Conservation (phyloP, 2,113 vertebrate genomes). For the Cyprinodon tularosa region DNA sequence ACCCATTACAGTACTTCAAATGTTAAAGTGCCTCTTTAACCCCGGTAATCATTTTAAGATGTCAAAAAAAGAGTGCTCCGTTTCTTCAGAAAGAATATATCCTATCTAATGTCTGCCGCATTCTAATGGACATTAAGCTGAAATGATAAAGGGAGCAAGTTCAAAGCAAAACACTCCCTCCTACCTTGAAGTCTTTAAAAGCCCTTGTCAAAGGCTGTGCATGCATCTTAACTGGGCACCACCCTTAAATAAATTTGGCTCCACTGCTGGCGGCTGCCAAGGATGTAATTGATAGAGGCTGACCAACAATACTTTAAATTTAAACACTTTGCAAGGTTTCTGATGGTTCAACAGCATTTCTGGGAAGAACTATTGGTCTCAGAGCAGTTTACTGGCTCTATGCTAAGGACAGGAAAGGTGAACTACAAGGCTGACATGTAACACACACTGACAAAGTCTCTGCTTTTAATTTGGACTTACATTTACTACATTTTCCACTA, state of each 20-base stretch:
- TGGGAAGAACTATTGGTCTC: constrained; percentile 59
- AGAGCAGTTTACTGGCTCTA: constrained; percentile 58
- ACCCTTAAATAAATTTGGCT: constrained; percentile 73
- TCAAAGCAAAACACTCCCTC: constrained; percentile 60
- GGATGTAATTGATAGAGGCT: constrained; percentile 72
- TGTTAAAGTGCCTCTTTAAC: constrained; percentile 61
- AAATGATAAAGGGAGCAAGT: constrained; percentile 60
- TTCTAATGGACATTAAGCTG: constrained; percentile 66
- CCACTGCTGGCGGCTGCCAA: constrained; percentile 58
- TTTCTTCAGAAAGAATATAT: constrained; percentile 54
- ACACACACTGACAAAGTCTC: constrained; percentile 66
- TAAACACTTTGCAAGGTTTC: constrained; percentile 71
- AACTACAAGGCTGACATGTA: constrained; percentile 53
- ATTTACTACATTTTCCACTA: constrained; percentile 66
- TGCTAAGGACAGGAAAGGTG: constrained; percentile 52
- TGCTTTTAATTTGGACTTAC: constrained; percentile 70
- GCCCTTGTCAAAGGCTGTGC: constrained; percentile 54
- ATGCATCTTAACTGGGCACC: constrained; percentile 62
- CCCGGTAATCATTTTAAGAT: constrained; percentile 72
- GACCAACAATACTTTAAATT: constrained; percentile 70
- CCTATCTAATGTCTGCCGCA: constrained; percentile 55
- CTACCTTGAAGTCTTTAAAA: constrained; percentile 67
- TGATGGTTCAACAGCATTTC: constrained; percentile 78
- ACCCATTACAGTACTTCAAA: constrained; percentile 21
- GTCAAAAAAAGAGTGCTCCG: constrained; percentile 48